phyloP scores from a whole-genome alignment of 2,113 vertebrate genomes.

The Pangasianodon gigas region DNA sequence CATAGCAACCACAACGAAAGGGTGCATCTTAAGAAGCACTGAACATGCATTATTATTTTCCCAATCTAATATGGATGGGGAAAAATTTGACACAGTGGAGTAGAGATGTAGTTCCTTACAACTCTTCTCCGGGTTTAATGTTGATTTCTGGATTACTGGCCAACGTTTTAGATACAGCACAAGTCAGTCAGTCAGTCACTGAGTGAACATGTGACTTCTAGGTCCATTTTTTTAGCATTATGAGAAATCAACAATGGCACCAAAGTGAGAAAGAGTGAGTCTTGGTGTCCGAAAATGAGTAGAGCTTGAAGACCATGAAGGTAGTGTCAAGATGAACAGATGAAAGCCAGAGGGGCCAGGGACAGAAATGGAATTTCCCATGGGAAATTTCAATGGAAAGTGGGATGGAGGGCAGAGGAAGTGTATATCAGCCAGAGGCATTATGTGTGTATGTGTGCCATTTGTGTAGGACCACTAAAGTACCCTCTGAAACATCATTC shows the following conservation, averaged over 20 bases:
- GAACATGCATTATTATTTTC: too few species aligned
- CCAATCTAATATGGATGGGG: too few species aligned
- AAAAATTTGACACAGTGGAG: not conserved
- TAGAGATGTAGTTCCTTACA: too few species aligned
- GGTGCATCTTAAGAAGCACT: too few species aligned
- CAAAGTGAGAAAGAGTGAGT: not conserved
- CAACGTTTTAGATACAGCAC: not conserved
- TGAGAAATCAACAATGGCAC: not conserved
- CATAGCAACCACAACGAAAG: not conserved
- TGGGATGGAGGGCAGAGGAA: not conserved
- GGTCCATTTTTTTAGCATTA: not conserved
- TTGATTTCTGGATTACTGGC: not conserved
- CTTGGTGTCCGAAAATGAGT: not conserved
- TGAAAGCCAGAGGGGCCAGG: not conserved
- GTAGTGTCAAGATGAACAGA: not conserved
- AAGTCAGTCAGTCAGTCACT: not conserved
- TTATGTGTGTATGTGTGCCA: constrained; percentile 21
- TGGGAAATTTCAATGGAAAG: not conserved
- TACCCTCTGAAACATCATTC: constrained; percentile 65
- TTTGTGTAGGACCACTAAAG: constrained; percentile 28
- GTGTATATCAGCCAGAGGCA: not conserved
- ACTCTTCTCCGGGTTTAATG: not conserved
- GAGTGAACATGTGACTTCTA: not conserved
- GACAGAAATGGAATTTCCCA: not conserved
- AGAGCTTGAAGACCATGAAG: not conserved